These are phyloP conservation scores for Tragelaphus oryx DNA, from an alignment of 2,797 vertebrate genomes.

Conservation along the genomic window DNA sequence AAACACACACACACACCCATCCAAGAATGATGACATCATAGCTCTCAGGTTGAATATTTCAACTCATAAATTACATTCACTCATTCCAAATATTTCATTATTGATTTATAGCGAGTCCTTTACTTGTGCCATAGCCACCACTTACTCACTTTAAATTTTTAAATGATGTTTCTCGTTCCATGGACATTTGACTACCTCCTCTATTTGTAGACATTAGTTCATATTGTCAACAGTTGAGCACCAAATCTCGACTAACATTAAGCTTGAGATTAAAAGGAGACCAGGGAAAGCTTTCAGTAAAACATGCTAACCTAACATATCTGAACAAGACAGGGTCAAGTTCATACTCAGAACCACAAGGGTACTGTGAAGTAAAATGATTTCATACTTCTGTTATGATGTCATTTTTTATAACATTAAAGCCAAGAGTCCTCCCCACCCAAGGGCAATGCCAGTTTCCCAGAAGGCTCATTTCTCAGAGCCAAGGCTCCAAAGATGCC, in stretches of 20 bases:
- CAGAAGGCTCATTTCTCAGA: constrained; percentile 36
- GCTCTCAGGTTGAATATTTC: not conserved
- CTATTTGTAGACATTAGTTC: not conserved
- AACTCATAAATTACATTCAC: not conserved
- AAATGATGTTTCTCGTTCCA: not conserved
- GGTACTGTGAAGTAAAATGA: not conserved
- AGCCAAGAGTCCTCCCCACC: not conserved
- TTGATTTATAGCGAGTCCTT: not conserved
- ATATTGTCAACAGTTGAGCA: not conserved
- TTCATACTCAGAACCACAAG: not conserved
- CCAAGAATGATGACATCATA: not conserved
- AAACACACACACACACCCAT: not conserved
- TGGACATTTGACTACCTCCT: not conserved
- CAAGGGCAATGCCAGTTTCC: constrained; percentile 11
- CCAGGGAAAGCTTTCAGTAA: not conserved
- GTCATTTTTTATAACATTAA: constrained; percentile 17
- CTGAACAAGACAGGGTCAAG: not conserved
- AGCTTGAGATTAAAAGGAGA: constrained; percentile 5
- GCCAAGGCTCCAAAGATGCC: constrained; percentile 26
- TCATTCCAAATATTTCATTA: not conserved
- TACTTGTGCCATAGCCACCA: not conserved
- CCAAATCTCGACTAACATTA: not conserved
- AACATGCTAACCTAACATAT: not conserved
- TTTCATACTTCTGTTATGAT: not conserved
- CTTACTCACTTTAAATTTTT: not conserved